Evolutionary conservation across 2,113 vertebrate species (phyloP).

Genomic region (Fregetta grallaria): DNA sequence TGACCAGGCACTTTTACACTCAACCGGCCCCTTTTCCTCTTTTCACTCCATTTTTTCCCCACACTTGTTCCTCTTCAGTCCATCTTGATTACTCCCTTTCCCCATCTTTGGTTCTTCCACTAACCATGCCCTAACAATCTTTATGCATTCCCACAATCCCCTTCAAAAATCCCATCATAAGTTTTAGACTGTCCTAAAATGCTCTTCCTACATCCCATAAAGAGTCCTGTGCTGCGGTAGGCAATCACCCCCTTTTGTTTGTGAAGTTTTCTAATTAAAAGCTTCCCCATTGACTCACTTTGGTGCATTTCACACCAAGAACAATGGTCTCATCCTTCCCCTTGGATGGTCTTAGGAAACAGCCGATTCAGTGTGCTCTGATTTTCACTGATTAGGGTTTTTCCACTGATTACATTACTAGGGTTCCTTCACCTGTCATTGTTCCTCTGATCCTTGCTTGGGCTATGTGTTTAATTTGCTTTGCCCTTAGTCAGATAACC

Average conservation of each 20-base stretch:
- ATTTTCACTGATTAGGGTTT: not conserved
- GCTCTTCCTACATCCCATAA: not conserved
- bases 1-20: not conserved
- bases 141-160: not conserved
- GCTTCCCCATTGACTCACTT: not conserved
- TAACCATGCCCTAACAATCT: not conserved
- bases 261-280: not conserved
- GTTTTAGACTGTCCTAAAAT: not conserved
- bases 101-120: not conserved
- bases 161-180: not conserved
- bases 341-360: not conserved
- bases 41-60: not conserved
- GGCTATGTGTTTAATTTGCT: not conserved
- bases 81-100: not conserved
- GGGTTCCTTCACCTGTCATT: not conserved
- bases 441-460: not conserved
- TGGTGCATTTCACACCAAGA: not conserved
- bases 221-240: not conserved
- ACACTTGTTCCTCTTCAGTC: accelerated
- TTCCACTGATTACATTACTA: not conserved
- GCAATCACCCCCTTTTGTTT: not conserved
- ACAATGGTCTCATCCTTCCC: not conserved
- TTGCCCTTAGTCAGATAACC: not conserved
- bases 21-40: not conserved
- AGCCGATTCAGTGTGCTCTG: not conserved